Percentiles rank a stretch among this genome's conserved stretches.
phyloP scores from a whole-genome alignment of 2,113 vertebrate species.

The Seriola aureovittata region DNA sequence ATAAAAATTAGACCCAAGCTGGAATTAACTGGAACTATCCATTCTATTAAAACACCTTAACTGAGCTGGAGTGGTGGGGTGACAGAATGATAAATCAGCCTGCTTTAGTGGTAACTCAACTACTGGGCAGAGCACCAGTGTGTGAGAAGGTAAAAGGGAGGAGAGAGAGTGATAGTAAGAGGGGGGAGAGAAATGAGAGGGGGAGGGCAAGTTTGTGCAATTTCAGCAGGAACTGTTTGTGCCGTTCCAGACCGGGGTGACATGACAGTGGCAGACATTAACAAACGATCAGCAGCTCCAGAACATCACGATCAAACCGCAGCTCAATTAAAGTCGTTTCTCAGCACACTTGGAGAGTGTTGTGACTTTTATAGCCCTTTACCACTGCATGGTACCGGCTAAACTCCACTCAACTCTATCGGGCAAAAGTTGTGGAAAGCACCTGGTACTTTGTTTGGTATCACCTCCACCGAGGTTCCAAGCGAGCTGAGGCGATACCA shows the following conservation, averaged over 20 bases:
- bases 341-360: background rate
- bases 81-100: slow-evolving; percentile 22
- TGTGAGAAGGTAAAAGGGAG: slow-evolving; percentile 16
- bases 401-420: too few relatives aligned
- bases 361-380: background rate
- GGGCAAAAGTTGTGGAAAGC: too few relatives aligned
- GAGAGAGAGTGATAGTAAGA: slow-evolving; percentile 25
- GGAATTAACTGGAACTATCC: background rate
- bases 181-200: background rate
- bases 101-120: background rate
- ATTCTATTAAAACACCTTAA: background rate
- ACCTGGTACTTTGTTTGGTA: too few relatives aligned
- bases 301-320: slow-evolving; percentile 43
- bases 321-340: slow-evolving; percentile 43
- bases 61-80: slow-evolving; percentile 7
- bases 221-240: slow-evolving; percentile 79
- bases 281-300: slow-evolving; percentile 60
- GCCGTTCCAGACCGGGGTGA: slow-evolving; percentile 68
- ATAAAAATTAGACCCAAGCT: background rate
- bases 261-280: slow-evolving; percentile 54
- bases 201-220: slow-evolving; percentile 57
- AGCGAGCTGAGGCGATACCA: too few relatives aligned
- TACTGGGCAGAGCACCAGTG: background rate
- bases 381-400: too few relatives aligned
- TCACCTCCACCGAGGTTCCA: too few relatives aligned